Conservation (phyloP, 2,888 invertebrate species). For the Tyria jacobaeae region DNA sequence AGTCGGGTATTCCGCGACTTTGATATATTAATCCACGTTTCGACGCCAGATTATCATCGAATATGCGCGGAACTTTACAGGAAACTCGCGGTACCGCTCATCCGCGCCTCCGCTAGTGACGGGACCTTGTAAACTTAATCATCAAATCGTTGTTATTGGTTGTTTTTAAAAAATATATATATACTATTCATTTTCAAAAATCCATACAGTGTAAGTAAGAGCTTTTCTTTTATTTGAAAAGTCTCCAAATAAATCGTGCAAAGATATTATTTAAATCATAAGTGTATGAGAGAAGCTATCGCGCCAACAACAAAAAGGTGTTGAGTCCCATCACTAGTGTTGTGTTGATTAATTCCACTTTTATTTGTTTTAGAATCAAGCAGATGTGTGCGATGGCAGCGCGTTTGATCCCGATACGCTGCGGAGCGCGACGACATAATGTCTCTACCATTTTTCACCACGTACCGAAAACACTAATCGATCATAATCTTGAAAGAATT, state of each 20-base stretch:
- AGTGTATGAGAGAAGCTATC: not conserved
- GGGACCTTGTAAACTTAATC: conserved; percentile 29
- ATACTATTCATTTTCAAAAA: not conserved
- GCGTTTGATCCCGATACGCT: conserved; percentile 82
- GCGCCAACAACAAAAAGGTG: conserved; percentile 29
- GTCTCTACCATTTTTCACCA: conserved; percentile 76
- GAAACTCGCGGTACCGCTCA: conserved; percentile 61
- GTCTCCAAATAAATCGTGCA: conserved; percentile 1
- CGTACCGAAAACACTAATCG: conserved; percentile 78
- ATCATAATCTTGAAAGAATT: conserved; percentile 79
- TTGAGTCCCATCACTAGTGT: conserved; percentile 67
- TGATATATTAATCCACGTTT: conserved; percentile 76
- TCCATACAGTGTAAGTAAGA: not conserved
- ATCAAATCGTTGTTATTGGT: conserved; percentile 3
- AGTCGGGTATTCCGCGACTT: conserved; percentile 48
- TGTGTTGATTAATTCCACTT: conserved; percentile 82
- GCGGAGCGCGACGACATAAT: conserved; percentile 74
- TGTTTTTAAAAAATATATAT: conserved; percentile 1
- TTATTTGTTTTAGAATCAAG: conserved; percentile 82
- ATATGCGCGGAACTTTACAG: conserved; percentile 59
- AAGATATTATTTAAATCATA: not conserved
- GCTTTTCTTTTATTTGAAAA: not conserved
- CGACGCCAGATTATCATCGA: conserved; percentile 73
- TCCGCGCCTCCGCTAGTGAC: conserved; percentile 64
- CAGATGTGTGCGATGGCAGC: conserved; percentile 66